Evolutionary conservation across 35 echinoderm and acorn worm genomes (phyloP).

Genomic region (Stichopus chloronotus): DNA sequence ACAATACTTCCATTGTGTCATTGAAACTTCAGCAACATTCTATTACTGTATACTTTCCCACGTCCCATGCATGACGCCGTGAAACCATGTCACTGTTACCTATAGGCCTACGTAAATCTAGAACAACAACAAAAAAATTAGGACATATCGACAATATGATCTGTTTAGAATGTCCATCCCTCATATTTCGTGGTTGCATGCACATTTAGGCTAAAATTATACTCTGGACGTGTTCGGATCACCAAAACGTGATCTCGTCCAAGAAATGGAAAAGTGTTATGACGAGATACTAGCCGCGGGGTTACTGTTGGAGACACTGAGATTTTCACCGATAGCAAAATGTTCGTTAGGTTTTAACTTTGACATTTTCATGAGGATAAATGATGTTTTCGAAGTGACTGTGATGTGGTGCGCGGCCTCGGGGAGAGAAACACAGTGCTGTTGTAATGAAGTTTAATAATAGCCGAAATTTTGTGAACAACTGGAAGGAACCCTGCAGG

Average conservation of each 20-base stretch:
- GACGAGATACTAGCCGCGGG: not conserved
- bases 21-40: too few relatives aligned
- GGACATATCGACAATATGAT: not conserved
- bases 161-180: not conserved
- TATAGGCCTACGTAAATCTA: too few relatives aligned
- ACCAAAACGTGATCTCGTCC: not conserved
- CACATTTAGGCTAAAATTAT: not conserved
- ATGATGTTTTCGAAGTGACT: not conserved
- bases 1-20: too few relatives aligned
- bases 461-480: too few relatives aligned
- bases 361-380: not conserved
- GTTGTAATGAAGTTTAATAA: too few relatives aligned
- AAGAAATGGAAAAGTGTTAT: not conserved
- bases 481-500: too few relatives aligned
- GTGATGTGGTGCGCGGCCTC: too few relatives aligned
- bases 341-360: not conserved
- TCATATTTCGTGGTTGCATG: not conserved
- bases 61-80: too few relatives aligned
- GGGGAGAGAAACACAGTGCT: too few relatives aligned
- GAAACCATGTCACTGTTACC: too few relatives aligned
- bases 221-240: not conserved
- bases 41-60: too few relatives aligned
- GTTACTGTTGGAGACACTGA: not conserved
- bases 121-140: not conserved
- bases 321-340: not conserved